A percentile compares a stretch with the other conserved stretches of the same genome.
Evolutionary conservation across 2,888 invertebrate genomes (phyloP).

Genomic region (Ectemnius cavifrons): DNA sequence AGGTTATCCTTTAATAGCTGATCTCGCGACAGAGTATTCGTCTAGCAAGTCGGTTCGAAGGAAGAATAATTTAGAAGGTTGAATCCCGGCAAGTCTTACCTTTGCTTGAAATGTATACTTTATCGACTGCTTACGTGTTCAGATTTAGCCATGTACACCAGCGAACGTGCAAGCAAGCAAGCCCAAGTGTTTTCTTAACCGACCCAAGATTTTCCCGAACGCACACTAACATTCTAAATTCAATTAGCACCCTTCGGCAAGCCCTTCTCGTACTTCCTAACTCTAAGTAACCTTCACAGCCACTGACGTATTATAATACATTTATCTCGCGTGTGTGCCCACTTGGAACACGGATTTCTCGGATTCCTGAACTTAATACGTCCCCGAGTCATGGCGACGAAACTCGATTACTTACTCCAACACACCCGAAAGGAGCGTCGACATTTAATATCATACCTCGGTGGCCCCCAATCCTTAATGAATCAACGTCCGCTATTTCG

Average conservation of each 20-base stretch:
- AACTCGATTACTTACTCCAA: background rate
- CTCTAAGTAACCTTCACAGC: background rate
- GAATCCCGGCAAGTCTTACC: background rate
- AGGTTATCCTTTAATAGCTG: background rate
- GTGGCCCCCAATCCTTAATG: background rate
- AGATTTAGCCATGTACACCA: background rate
- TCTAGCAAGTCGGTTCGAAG: background rate
- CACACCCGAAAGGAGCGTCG: background rate
- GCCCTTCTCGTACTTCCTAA: too few relatives aligned
- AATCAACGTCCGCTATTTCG: background rate
- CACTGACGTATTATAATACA: slow-evolving; percentile 7
- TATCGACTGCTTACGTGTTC: background rate
- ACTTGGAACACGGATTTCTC: background rate
- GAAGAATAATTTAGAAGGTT: background rate
- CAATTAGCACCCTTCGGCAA: background rate
- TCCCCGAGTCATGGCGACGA: background rate
- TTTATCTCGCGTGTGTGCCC: background rate
- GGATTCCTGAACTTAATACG: background rate
- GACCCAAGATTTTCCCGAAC: background rate
- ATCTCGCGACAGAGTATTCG: background rate
- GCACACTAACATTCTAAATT: background rate
- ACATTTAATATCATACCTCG: background rate
- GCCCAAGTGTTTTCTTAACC: background rate
- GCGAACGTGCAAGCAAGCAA: background rate
- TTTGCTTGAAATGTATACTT: background rate